Evolutionary conservation across 2,113 vertebrate species (phyloP).

Genomic region (Takifugu bimaculatus): DNA sequence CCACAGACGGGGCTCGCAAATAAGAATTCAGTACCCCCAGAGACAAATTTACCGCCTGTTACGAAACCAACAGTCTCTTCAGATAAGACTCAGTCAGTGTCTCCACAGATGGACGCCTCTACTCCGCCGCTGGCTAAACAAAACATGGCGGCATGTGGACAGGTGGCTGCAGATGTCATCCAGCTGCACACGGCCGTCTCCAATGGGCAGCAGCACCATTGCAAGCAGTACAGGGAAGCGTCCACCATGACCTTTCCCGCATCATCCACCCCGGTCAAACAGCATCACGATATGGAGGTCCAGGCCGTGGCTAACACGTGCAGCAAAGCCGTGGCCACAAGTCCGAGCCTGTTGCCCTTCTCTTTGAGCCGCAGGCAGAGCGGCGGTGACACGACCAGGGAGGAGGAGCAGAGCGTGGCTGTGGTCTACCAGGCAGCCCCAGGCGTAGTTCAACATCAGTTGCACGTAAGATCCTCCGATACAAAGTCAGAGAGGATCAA

Average conservation of each 20-base stretch:
- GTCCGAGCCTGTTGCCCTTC: slow-evolving; percentile 83
- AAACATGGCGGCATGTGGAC: slow-evolving; percentile 30
- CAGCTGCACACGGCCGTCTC: slow-evolving; percentile 34
- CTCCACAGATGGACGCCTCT: slow-evolving; percentile 23
- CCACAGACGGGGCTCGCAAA: slow-evolving; percentile 7
- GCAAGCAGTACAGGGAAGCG: slow-evolving; percentile 65
- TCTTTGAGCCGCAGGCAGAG: slow-evolving; percentile 56
- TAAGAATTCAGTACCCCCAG: slow-evolving; percentile 19
- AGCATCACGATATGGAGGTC: slow-evolving; percentile 82
- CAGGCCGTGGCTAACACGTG: slow-evolving; percentile 84
- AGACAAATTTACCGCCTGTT: slow-evolving; percentile 34
- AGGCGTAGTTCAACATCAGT: slow-evolving; percentile 21
- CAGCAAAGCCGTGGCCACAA: slow-evolving; percentile 85
- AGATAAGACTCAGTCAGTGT: slow-evolving; percentile 45
- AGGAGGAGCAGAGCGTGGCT: slow-evolving; percentile 74
- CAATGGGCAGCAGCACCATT: slow-evolving; percentile 69
- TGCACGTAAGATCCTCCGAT: slow-evolving; percentile 26
- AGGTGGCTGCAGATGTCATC: slow-evolving; percentile 47
- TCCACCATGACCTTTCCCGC: slow-evolving; percentile 83
- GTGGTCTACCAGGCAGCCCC: slow-evolving; percentile 65
- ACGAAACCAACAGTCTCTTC: slow-evolving; percentile 32
- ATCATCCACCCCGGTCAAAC: slow-evolving; percentile 48
- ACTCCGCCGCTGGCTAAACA: slow-evolving; percentile 46
- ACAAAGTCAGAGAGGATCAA: slow-evolving; percentile 51
- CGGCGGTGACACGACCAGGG: slow-evolving; percentile 35